A percentile compares a stretch with the other conserved stretches of the same genome.
These are phyloP conservation scores for Numida meleagris DNA, from an alignment of 2,113 vertebrate species.

Conservation along the genomic window DNA sequence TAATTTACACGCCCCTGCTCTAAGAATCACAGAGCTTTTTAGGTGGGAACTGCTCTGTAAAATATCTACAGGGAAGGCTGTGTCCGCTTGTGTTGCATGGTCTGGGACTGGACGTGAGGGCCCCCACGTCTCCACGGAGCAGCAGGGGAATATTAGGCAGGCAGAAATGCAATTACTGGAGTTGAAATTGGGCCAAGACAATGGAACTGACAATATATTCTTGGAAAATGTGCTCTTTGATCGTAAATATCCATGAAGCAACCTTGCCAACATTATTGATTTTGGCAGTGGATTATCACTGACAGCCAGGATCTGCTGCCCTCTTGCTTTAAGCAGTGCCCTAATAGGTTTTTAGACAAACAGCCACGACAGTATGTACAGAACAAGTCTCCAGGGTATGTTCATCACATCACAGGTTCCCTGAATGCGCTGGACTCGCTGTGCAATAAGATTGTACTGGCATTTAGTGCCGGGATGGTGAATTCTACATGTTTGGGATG, in stretches of 20 bases:
- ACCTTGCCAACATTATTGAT: constrained; percentile 43
- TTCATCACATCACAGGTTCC: not conserved
- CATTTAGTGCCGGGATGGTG: rapidly evolving
- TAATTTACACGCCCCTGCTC: not conserved
- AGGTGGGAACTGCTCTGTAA: not conserved
- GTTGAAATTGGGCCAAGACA: constrained; percentile 30
- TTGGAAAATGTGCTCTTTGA: constrained; percentile 42
- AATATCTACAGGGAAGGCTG: not conserved
- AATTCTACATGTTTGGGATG: rapidly evolving
- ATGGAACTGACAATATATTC: not conserved
- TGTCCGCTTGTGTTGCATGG: not conserved
- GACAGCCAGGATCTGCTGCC: constrained; percentile 11
- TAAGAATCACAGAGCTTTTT: not conserved
- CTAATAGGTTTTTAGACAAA: constrained; percentile 14
- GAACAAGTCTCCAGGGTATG: not conserved
- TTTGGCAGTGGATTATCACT: constrained; percentile 54
- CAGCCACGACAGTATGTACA: rapidly evolving
- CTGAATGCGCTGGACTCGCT: not conserved
- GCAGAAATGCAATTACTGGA: constrained; percentile 16
- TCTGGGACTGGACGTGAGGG: not conserved
- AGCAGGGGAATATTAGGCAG: not conserved
- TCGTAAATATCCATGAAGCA: constrained; percentile 37
- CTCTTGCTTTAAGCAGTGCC: not conserved
- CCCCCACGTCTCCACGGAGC: not conserved
- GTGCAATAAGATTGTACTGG: not conserved